Evolutionary conservation across 1,140 invertebrate genomes (phyloP).

Genomic region (Drosophila serrata): DNA sequence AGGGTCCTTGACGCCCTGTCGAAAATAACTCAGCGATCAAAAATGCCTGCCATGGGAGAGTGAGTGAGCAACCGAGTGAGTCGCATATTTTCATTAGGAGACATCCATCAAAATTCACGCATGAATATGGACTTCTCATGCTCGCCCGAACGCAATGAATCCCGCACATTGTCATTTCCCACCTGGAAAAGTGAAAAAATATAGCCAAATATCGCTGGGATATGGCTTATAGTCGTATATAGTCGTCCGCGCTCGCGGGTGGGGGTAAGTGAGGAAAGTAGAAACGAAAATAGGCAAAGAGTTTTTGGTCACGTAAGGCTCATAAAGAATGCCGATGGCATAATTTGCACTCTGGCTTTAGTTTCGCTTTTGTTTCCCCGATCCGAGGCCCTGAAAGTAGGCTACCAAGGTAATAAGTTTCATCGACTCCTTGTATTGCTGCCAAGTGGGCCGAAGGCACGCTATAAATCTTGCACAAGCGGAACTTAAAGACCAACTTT

Average conservation of each 20-base stretch:
- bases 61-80: slow-evolving; percentile 1
- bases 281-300: slow-evolving; percentile 62
- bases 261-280: neutral
- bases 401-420: slow-evolving; percentile 72
- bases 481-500: slow-evolving; percentile 36
- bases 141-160: slow-evolving; percentile 43
- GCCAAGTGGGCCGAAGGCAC: slow-evolving; percentile 59
- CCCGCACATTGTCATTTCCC: slow-evolving; percentile 64
- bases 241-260: neutral
- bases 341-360: slow-evolving; percentile 58
- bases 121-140: slow-evolving; percentile 59
- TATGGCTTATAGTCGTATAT: slow-evolving; percentile 24
- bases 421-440: slow-evolving; percentile 32
- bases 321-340: slow-evolving; percentile 76
- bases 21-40: slow-evolving; percentile 58
- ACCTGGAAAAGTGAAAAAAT: slow-evolving; percentile 22
- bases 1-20: slow-evolving; percentile 37
- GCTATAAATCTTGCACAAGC: slow-evolving; percentile 57
- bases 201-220: slow-evolving; percentile 43
- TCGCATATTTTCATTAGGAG: slow-evolving; percentile 74
- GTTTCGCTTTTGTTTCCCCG: slow-evolving; percentile 53
- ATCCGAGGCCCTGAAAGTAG: slow-evolving; percentile 42
- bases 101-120: slow-evolving; percentile 80
- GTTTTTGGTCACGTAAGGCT: slow-evolving; percentile 78
- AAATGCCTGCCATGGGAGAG: slow-evolving; percentile 31